phyloP scores from a whole-genome alignment of 2,113 vertebrate species.

The Mugil cephalus region DNA sequence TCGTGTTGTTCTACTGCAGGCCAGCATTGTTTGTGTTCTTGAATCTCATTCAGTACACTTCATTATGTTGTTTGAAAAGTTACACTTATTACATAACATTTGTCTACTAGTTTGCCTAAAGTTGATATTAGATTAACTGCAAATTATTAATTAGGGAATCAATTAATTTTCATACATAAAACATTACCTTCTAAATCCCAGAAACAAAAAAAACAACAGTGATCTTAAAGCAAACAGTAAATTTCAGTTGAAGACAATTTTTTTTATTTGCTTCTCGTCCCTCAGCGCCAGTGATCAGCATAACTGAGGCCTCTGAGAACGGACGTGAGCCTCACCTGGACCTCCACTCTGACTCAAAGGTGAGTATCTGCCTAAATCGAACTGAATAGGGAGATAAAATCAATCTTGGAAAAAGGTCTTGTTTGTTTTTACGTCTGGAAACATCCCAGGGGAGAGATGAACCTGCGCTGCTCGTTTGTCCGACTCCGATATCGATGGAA shows the following conservation, averaged over 20 bases:
- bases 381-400: not conserved
- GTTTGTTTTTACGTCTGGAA: not conserved
- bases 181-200: too few species aligned
- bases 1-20: slow-evolving; percentile 12
- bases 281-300: slow-evolving; percentile 87
- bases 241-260: not conserved
- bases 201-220: not conserved
- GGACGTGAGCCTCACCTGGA: slow-evolving; percentile 78
- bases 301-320: slow-evolving; percentile 84
- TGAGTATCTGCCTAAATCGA: slow-evolving; percentile 55
- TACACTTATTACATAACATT: too few species aligned
- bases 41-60: too few species aligned
- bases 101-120: too few species aligned
- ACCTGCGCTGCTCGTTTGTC: not conserved
- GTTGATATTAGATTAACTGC: too few species aligned
- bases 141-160: too few species aligned
- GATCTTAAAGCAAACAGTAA: not conserved
- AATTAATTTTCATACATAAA: too few species aligned
- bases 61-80: too few species aligned
- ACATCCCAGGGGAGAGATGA: not conserved
- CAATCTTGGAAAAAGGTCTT: not conserved
- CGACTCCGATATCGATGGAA: too few species aligned
- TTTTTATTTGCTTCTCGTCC: slow-evolving; percentile 8
- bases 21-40: too few species aligned
- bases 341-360: slow-evolving; percentile 85